Conservation (phyloP, 2,797 vertebrate genomes). For the Hydrocynus forskahlii region DNA sequence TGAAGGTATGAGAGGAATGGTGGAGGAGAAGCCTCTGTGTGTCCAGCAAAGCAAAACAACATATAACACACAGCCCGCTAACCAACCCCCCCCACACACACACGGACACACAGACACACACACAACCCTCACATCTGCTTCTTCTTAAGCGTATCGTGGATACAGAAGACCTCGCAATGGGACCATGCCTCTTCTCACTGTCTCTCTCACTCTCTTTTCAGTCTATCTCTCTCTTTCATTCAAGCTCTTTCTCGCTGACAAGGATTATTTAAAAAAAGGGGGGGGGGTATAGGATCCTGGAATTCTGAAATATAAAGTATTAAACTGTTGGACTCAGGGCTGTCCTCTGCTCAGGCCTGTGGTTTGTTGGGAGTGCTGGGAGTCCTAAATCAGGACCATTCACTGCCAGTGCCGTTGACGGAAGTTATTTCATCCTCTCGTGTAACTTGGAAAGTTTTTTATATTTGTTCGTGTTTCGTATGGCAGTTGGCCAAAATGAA, state of each 20-base stretch:
- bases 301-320: constrained; percentile 17
- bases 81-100: constrained; percentile 15
- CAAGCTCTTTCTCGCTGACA: background rate
- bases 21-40: constrained; percentile 34
- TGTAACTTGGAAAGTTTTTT: constrained; percentile 15
- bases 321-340: background rate
- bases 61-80: constrained; percentile 50
- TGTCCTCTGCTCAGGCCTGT: background rate
- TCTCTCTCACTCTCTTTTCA: background rate
- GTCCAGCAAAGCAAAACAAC: constrained; percentile 58
- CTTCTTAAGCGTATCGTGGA: constrained; percentile 56
- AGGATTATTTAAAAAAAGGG: background rate
- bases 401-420: background rate
- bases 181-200: constrained; percentile 33
- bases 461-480: background rate
- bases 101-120: no score
- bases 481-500: background rate
- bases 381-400: background rate
- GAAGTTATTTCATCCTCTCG: constrained; percentile 9
- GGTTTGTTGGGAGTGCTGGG: background rate
- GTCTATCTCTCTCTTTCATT: background rate
- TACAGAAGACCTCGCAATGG: constrained; percentile 33
- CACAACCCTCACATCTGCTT: constrained; percentile 59
- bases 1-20: constrained; percentile 50
- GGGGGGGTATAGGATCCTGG: constrained; percentile 22